Conservation (phyloP, 1,140 invertebrate genomes). For the Himalopsyche phryganea region DNA sequence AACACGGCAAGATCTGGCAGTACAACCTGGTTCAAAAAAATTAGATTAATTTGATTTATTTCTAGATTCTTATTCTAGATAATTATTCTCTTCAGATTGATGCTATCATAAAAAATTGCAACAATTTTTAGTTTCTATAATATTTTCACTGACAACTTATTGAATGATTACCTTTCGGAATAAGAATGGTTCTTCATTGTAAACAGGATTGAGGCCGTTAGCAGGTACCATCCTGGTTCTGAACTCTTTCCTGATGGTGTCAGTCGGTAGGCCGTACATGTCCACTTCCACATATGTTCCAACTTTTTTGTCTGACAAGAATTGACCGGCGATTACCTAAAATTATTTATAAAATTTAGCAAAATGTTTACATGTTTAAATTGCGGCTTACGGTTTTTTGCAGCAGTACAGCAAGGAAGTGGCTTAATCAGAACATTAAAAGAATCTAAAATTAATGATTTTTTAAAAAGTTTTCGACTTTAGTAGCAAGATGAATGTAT, state of each 20-base stretch:
- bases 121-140: too few species aligned
- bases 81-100: too few species aligned
- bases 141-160: too few species aligned
- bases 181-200: slow-evolving; percentile 97
- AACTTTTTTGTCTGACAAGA: slow-evolving; percentile 97
- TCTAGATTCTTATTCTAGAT: not conserved
- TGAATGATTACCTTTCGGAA: slow-evolving; percentile 81
- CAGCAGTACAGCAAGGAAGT: too few species aligned
- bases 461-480: too few species aligned
- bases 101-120: too few species aligned
- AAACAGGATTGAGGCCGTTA: slow-evolving; percentile 96
- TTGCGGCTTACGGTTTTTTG: too few species aligned
- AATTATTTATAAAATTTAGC: too few species aligned
- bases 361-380: too few species aligned
- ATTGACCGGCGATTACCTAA: slow-evolving; percentile 97
- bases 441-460: too few species aligned
- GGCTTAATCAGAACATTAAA: too few species aligned
- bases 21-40: slow-evolving; percentile 66
- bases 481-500: too few species aligned
- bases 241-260: slow-evolving; percentile 98
- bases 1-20: slow-evolving; percentile 96
- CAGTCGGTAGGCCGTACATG: slow-evolving; percentile 98
- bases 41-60: not conserved
- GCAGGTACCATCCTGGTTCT: slow-evolving; percentile 91
- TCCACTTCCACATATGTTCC: slow-evolving; percentile 99